Evolutionary conservation across 2,888 invertebrate genomes (phyloP).

Genomic region (Andrena camellia): DNA sequence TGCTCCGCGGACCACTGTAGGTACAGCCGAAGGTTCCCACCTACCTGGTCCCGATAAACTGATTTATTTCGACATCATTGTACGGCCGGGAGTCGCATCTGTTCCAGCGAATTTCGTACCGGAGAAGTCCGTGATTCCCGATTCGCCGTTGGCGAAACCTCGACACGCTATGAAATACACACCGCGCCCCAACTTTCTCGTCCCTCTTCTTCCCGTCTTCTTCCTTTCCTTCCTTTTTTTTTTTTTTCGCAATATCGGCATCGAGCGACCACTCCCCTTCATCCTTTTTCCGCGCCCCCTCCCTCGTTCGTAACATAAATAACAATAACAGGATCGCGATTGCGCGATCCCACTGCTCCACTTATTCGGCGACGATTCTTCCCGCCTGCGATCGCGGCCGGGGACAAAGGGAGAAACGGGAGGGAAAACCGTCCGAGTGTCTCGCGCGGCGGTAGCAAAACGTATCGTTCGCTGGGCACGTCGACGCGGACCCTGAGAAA

Average conservation of each 20-base stretch:
- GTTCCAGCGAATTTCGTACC: conserved; percentile 75
- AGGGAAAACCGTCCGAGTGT: neutral
- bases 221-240: neutral
- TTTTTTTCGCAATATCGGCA: conserved; percentile 21
- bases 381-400: neutral
- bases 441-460: conserved; percentile 10
- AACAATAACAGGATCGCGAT: conserved; percentile 23
- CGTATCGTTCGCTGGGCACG: conserved; percentile 6
- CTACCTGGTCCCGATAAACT: conserved; percentile 83
- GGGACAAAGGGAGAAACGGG: neutral
- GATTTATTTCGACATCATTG: conserved; percentile 84
- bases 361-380: neutral
- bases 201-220: conserved; percentile 1
- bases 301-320: conserved; percentile 24
- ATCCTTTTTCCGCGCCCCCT: neutral
- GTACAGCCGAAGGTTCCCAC: conserved; percentile 74
- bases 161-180: conserved; percentile 39
- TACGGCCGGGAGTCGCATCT: conserved; percentile 78
- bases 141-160: conserved; percentile 30
- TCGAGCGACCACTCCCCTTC: neutral
- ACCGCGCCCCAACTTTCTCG: conserved; percentile 28
- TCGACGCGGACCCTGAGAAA: conserved; percentile 29
- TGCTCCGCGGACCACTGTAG: conserved; percentile 72
- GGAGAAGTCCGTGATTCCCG: conserved; percentile 42
- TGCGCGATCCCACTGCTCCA: conserved; percentile 6